A percentile compares a stretch with the other conserved stretches of the same genome.
These are phyloP conservation scores for Margarornis squamiger DNA, from an alignment of 2,797 vertebrate species.

Conservation along the genomic window DNA sequence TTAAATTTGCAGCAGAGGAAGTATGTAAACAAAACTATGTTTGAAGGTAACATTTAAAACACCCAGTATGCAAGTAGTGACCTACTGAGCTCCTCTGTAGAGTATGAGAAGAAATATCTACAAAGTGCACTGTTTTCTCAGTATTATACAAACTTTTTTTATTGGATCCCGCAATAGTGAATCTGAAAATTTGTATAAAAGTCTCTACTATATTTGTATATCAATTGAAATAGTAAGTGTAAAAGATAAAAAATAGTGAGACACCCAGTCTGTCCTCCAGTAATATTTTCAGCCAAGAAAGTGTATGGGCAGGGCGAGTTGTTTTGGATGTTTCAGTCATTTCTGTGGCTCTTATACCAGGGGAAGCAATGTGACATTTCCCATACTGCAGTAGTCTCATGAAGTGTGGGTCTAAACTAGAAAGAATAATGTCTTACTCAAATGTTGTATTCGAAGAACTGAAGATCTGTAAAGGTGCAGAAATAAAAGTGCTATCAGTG, in stretches of 20 bases:
- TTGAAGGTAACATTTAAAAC: not conserved
- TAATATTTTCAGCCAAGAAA: not conserved
- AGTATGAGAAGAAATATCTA: not conserved
- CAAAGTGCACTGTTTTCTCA: not conserved
- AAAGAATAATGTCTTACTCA: not conserved
- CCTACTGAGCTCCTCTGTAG: not conserved
- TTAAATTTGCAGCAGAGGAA: not conserved
- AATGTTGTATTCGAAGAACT: constrained; percentile 28
- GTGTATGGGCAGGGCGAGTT: not conserved
- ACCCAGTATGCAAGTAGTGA: not conserved
- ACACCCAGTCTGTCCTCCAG: not conserved
- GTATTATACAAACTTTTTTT: not conserved
- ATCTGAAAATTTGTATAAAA: not conserved
- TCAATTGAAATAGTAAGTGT: not conserved
- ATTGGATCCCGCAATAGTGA: not conserved
- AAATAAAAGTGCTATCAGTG: constrained; percentile 12
- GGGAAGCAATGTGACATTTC: not conserved
- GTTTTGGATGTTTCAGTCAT: not conserved
- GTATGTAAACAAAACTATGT: not conserved
- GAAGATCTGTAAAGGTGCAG: constrained; percentile 7
- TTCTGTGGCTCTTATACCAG: not conserved
- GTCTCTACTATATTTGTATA: not conserved
- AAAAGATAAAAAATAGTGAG: not conserved
- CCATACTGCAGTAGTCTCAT: not conserved
- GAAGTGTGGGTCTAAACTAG: not conserved